phyloP scores from a whole-genome alignment of 2,888 invertebrate species.

The Apantesis nais region DNA sequence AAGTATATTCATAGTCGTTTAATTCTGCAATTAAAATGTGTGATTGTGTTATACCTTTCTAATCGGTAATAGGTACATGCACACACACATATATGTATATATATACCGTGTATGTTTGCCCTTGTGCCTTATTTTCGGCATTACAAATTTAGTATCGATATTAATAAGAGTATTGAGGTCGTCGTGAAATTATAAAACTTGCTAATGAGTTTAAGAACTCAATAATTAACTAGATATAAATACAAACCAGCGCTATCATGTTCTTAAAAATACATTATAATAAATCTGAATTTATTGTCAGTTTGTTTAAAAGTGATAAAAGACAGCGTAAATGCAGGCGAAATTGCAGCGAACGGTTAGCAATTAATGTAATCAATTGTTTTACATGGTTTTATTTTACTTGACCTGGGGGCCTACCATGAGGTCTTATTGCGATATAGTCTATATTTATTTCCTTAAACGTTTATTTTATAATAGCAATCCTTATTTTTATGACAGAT shows the following conservation, averaged over 20 bases:
- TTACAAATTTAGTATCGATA: not conserved
- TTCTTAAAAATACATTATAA: not conserved
- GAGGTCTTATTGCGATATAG: too few species aligned
- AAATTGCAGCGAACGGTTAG: not conserved
- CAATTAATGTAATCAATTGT: not conserved
- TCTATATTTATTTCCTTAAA: too few species aligned
- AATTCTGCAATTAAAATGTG: not conserved
- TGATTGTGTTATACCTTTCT: constrained; percentile 1
- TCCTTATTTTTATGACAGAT: too few species aligned
- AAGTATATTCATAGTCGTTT: not conserved
- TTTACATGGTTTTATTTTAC: too few species aligned
- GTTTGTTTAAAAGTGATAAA: not conserved
- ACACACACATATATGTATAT: not conserved
- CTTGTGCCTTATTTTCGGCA: constrained; percentile 9
- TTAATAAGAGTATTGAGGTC: constrained; percentile 4
- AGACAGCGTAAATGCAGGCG: not conserved
- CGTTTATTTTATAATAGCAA: too few species aligned
- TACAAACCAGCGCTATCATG: not conserved
- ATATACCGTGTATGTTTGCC: not conserved
- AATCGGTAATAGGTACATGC: not conserved
- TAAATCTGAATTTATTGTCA: not conserved
- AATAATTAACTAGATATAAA: not conserved
- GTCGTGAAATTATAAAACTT: constrained; percentile 6
- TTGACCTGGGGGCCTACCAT: too few species aligned
- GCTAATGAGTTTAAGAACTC: not conserved